Conservation (phyloP, 2,797 vertebrate species). For the Gastrophryne carolinensis region DNA sequence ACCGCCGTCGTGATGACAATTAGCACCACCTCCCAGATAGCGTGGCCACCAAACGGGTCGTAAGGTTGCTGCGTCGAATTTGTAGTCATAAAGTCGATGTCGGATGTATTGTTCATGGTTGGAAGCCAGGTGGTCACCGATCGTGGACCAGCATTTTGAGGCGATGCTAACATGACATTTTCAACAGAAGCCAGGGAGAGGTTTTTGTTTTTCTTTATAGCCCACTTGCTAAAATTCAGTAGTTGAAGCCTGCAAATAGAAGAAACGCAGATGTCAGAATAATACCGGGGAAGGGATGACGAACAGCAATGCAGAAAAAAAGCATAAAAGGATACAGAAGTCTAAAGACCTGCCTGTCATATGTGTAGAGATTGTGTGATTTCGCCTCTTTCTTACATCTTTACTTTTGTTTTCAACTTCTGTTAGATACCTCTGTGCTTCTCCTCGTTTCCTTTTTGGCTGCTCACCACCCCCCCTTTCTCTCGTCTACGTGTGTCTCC, state of each 20-base stretch:
- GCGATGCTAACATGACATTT: constrained; percentile 13
- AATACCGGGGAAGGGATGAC: neutral
- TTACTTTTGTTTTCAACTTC: neutral
- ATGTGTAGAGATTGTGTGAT: neutral
- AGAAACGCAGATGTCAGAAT: constrained; percentile 10
- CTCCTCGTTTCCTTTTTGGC: no score
- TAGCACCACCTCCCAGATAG: constrained; percentile 70
- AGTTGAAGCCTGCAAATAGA: constrained; percentile 30
- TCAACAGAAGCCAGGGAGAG: neutral
- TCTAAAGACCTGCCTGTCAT: neutral
- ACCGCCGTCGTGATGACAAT: constrained; percentile 70
- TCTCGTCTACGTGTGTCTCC: constrained; percentile 32
- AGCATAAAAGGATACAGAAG: neutral
- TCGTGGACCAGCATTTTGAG: constrained; percentile 23
- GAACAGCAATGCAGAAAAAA: neutral
- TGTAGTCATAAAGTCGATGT: constrained; percentile 49
- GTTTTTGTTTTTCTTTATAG: neutral
- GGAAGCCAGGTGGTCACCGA: constrained; percentile 6
- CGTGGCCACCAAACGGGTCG: constrained; percentile 63
- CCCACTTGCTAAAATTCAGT: constrained; percentile 15
- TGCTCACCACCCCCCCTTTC: constrained; percentile 35
- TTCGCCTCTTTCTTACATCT: neutral
- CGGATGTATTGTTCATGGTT: constrained; percentile 50
- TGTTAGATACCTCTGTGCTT: neutral
- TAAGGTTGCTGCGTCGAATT: constrained; percentile 56